Base-by-base conservation (phyloP, 2,888 invertebrate species). In the Dryocosmus kuriphilus region DNA sequence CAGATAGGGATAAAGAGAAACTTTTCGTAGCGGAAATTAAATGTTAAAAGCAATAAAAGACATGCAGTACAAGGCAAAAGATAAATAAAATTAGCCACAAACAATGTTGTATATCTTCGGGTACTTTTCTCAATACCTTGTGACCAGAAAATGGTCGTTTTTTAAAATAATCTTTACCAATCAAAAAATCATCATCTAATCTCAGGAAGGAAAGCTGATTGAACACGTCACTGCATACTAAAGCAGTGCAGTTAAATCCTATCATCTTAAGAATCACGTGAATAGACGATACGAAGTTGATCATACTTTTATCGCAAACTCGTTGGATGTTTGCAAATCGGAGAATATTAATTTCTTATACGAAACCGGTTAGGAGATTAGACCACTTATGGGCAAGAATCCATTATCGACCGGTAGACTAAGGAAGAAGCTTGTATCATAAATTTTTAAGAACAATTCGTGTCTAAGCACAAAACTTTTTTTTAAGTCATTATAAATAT, bases 321-420 rank as follows among this genome's bases (percentile, higher is more conserved):
- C 51, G 51, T n/a, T n/a, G n/a, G n/a, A 51, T 51, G 51, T 51
- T n/a, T n/a, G 19, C n/a, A n/a, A 51, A 51, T 51, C n/a, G 9
- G 3, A 51, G 51, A 9, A 51, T 51, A 51, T 51, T 51, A n/a
- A 51, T 51, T 51, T 51, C 51, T 51, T 22, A 51, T 19, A 51
- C 9, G n/a, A 51, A 51, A 51, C 51, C 51, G 51, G 51, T 51
- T 51, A n/a, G 51, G 51, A 51, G 51, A 51, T 51, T 51, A n/a
- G n/a, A 51, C 51, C 9, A 51, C 51, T n/a, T 51, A 51, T 51
- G n/a, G 8, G 51, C n/a, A 51, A 51, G 51, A 51, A 51, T 51
- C n/a, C n/a, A 51, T 51, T 51, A 51, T 51, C n/a, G 8, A 9
- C n/a, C n/a, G n/a, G n/a, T 5, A 51, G 51, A 51, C 8, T 51